Conservation (phyloP, 2,113 vertebrate genomes). For the Salvelinus alpinus region DNA sequence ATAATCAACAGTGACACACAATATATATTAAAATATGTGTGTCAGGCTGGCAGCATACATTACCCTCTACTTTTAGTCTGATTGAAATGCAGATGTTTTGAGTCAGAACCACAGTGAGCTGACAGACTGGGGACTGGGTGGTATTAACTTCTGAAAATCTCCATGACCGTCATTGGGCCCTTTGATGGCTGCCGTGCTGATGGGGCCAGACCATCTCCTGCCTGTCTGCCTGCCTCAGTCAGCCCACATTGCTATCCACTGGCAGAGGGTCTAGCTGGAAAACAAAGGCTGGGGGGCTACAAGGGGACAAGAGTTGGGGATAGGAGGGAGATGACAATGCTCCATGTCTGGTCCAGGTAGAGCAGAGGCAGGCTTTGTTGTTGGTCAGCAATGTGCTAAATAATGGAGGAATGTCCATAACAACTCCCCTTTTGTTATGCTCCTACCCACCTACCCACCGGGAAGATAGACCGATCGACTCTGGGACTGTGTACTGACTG, state of each 20-base stretch:
- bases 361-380: constrained; percentile 67
- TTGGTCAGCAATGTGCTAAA: constrained; percentile 76
- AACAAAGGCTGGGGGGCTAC: constrained; percentile 47
- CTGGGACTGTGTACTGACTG: not conserved
- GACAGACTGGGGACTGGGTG: not conserved
- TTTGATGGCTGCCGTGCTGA: constrained; percentile 51
- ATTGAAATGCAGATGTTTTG: not conserved
- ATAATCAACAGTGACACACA: not conserved
- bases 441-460: constrained; percentile 43
- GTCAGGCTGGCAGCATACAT: no score
- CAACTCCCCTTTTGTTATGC: constrained; percentile 49
- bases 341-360: constrained; percentile 52
- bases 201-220: constrained; percentile 45
- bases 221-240: not conserved
- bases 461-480: constrained; percentile 9
- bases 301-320: constrained; percentile 36
- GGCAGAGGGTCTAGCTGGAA: constrained; percentile 42
- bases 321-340: constrained; percentile 57
- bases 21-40: not conserved
- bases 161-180: no score
- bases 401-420: constrained; percentile 56
- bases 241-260: constrained; percentile 51
- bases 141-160: not conserved
- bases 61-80: no score
- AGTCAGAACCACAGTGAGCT: constrained; percentile 4